These are phyloP conservation scores for Antheraea assamensis DNA, from an alignment of 2,888 invertebrate genomes.

Conservation along the genomic window DNA sequence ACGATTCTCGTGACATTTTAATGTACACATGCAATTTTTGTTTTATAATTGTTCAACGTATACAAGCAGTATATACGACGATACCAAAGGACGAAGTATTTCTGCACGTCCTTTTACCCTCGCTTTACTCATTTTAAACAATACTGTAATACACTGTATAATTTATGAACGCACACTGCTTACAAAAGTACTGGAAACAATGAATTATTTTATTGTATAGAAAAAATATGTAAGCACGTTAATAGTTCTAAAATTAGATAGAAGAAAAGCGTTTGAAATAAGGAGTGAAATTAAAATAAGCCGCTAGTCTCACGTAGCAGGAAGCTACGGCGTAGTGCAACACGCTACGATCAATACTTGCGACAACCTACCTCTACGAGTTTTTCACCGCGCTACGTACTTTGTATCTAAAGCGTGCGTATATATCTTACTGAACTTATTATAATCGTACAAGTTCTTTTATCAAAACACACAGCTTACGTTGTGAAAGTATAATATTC, in stretches of 20 bases:
- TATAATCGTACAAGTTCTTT: not conserved
- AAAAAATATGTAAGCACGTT: not conserved
- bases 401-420: not conserved
- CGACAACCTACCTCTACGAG: slow-evolving; percentile 70
- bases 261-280: not conserved
- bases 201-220: not conserved
- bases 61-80: no score
- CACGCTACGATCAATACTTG: slow-evolving; percentile 74
- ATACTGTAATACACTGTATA: not conserved
- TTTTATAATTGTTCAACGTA: no score
- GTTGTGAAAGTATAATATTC: not conserved
- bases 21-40: no score
- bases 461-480: not conserved
- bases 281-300: slow-evolving; percentile 52
- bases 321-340: slow-evolving; percentile 61
- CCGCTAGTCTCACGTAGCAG: slow-evolving; percentile 56
- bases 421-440: not conserved
- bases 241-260: not conserved
- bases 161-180: no score
- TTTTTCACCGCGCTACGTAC: slow-evolving; percentile 49
- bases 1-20: no score
- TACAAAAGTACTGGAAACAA: not conserved
- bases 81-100: no score
- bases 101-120: no score
- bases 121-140: not conserved